Evolutionary conservation across 2,797 vertebrate genomes (phyloP), one percentile per base, ranked within the genome.

Genomic region (Menidia menidia): DNA sequence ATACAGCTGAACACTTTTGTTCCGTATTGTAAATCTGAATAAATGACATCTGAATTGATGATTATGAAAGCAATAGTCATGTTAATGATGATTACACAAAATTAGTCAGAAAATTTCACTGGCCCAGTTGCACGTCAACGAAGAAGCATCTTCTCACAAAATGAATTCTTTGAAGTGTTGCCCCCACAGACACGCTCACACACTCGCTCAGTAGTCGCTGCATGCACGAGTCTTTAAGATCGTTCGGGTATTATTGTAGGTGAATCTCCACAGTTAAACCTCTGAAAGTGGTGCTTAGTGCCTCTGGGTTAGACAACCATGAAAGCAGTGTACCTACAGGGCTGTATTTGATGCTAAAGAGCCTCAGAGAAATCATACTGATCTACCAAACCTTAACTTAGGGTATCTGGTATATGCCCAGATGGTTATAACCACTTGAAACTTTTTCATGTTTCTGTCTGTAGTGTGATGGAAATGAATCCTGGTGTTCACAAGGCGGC

Each of bases 261-360:
- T 70, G 52, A 76, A 75, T 52, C 73, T 62, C 62, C 50, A 67
- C 57, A 71, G 78, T 76, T 82, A 83, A 87, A 85, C 80, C 78
- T 60, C 65, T 59, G 64, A 70, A 78, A 75, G 72, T 68, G 62
- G 51, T 52, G 51, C 69, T 66, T 67, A n/a, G 60, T 39, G 70
- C n/a, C 25, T 43, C 32, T 68, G 77, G 80, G 83, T 85, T 81
- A 81, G 78, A 86, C 75, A 75, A 83, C 50, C 68, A 84, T 43
- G 59, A 74, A 69, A 75, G 70, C 77, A 76, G 32, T 12, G 4
- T 60, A 56, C 64, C 81, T 73, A 70, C 42, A 32, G 76, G 77
- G 81, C 69, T 65, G 61, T 53, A 53, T 62, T 77, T 74, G 35
- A 64, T 43, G 68, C 72, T 71, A 68, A 77, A 71, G 60, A 39